Conservation (phyloP, 2,888 invertebrate genomes). For the Lasioglossum lativentre region DNA sequence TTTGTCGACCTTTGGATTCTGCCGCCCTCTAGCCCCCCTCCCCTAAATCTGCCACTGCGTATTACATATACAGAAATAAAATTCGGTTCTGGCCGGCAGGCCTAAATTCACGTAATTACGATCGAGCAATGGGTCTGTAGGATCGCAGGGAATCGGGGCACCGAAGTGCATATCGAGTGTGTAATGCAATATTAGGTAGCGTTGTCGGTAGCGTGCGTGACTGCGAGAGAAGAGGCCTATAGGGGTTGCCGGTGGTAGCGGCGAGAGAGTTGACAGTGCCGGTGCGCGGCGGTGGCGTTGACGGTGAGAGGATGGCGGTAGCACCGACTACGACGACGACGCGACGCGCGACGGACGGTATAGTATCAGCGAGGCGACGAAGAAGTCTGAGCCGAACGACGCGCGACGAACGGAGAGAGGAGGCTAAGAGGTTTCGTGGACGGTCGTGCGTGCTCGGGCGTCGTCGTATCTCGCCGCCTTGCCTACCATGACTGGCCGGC, state of each 20-base stretch:
- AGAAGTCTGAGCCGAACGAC: neutral
- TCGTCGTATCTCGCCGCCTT: constrained; percentile 69
- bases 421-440: constrained; percentile 63
- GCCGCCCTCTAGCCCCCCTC: too few species aligned
- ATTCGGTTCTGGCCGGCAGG: too few species aligned
- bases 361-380: constrained; percentile 14
- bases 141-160: neutral
- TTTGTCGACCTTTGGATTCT: too few species aligned
- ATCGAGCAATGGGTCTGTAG: neutral
- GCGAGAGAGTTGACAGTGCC: neutral
- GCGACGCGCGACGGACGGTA: neutral
- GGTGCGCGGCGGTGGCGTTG: neutral
- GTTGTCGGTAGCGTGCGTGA: neutral
- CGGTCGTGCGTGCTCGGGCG: constrained; percentile 71
- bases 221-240: neutral
- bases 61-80: too few species aligned
- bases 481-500: constrained; percentile 82
- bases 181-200: neutral
- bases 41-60: too few species aligned
- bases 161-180: neutral
- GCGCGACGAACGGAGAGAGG: neutral
- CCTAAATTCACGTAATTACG: neutral
- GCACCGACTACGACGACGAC: neutral
- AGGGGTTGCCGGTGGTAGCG: neutral
- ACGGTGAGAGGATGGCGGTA: neutral